These are phyloP conservation scores for Amiota communis DNA, from an alignment of 2,888 invertebrate species.

Conservation along the genomic window DNA sequence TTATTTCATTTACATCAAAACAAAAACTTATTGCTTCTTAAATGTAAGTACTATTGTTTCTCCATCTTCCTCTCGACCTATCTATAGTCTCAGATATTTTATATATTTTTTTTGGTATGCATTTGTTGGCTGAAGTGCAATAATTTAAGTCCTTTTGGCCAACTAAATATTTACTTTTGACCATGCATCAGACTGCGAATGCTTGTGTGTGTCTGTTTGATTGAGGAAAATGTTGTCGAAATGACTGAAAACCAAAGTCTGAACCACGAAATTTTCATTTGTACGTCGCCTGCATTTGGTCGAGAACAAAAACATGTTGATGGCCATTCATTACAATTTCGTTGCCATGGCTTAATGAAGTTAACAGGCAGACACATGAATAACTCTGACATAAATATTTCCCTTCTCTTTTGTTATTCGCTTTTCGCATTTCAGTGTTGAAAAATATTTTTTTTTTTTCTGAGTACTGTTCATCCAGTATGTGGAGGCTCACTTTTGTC, in stretches of 20 bases:
- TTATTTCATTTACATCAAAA: no score
- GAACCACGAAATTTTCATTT: constrained; percentile 22
- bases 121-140: not conserved
- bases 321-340: constrained; percentile 32
- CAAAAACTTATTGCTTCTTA: no score
- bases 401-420: no score
- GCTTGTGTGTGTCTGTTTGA: not conserved
- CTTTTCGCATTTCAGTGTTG: not conserved
- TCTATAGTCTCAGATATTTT: no score
- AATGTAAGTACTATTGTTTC: no score
- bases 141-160: constrained; percentile 10
- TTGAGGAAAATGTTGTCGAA: constrained; percentile 12
- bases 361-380: constrained; percentile 12
- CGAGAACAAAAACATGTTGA: constrained; percentile 14
- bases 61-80: no score
- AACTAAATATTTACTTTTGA: not conserved
- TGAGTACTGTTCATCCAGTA: not conserved
- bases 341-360: constrained; percentile 29
- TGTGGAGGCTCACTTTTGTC: constrained; percentile 8
- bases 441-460: not conserved
- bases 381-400: not conserved
- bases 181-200: not conserved
- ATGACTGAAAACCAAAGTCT: constrained; percentile 25
- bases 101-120: not conserved
- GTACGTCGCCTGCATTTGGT: not conserved